Evolutionary conservation across 2,797 vertebrate genomes (phyloP).

Genomic region (Betta splendens): DNA sequence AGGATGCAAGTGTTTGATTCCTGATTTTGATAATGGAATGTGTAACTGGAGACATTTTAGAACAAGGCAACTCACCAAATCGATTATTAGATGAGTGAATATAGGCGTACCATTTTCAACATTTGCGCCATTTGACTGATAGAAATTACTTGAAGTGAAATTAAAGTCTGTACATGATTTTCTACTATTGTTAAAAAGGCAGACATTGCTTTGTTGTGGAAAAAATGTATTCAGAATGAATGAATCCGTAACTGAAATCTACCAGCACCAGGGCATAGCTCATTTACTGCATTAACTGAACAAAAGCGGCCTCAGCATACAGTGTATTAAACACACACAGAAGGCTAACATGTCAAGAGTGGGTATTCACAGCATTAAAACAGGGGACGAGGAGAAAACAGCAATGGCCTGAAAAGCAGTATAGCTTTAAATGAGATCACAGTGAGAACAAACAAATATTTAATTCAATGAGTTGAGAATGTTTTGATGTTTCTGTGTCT

Average conservation of each 20-base stretch:
- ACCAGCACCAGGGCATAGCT: constrained; percentile 33
- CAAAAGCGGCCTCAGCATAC: constrained; percentile 61
- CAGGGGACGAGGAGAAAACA: constrained; percentile 58
- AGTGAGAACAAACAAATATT: constrained; percentile 24
- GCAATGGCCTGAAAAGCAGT: constrained; percentile 48
- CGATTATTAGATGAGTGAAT: constrained; percentile 27
- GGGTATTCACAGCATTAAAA: constrained; percentile 84
- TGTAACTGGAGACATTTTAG: constrained; percentile 50
- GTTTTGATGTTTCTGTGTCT: constrained; percentile 9
- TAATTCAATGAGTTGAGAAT: constrained; percentile 23
- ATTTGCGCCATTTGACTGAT: constrained; percentile 21
- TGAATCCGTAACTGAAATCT: constrained; percentile 13
- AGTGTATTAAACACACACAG: constrained; percentile 54
- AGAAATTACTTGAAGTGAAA: constrained; percentile 30
- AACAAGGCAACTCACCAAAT: constrained; percentile 37
- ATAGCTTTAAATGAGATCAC: constrained; percentile 36
- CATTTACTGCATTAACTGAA: constrained; percentile 52
- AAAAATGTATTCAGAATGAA: constrained; percentile 5
- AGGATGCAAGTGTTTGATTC: constrained; percentile 52
- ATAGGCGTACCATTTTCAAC: constrained; percentile 56
- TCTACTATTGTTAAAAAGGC: constrained; percentile 34
- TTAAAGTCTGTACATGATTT: constrained; percentile 31
- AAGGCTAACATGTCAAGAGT: constrained; percentile 64
- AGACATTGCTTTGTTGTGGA: constrained; percentile 12
- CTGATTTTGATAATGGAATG: constrained; percentile 68